Conservation (phyloP, 2,113 vertebrate species). For the Nycticorax nycticorax region DNA sequence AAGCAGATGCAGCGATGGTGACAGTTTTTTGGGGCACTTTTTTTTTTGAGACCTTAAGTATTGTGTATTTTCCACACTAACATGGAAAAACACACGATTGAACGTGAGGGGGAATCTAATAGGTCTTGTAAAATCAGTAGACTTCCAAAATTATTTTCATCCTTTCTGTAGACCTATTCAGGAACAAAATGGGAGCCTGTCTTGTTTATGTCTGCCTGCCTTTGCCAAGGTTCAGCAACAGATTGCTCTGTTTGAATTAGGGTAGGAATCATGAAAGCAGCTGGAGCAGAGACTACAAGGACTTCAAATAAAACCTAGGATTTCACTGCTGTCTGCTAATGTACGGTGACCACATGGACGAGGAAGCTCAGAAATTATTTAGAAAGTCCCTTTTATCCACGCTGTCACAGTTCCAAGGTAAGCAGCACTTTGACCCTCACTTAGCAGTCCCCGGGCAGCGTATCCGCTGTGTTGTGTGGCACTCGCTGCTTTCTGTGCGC, state of each 20-base stretch:
- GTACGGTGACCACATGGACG: accelerated
- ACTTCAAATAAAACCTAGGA: not conserved
- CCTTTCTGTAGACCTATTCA: not conserved
- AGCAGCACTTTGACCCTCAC: not conserved
- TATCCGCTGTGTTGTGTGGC: accelerated
- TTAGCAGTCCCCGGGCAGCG: not conserved
- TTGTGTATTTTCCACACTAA: not conserved
- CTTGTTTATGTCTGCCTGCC: not conserved
- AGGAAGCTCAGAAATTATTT: not conserved
- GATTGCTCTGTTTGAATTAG: not conserved
- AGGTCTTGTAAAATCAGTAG: not conserved
- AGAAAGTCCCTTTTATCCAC: not conserved
- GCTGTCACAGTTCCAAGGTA: not conserved
- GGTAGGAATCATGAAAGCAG: not conserved
- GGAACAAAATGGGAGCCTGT: not conserved
- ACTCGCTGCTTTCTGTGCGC: not conserved
- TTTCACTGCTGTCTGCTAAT: not conserved
- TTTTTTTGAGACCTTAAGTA: too few relatives aligned
- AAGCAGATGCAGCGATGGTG: not conserved
- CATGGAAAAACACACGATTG: not conserved
- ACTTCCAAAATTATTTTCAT: not conserved
- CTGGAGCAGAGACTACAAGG: not conserved
- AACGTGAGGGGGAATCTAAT: not conserved
- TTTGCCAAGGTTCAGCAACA: not conserved
- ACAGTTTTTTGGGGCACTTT: not conserved